Evolutionary conservation across 1,140 invertebrate species (phyloP), one percentile per base, ranked within the genome.

Genomic region (Camponotus floridanus): DNA sequence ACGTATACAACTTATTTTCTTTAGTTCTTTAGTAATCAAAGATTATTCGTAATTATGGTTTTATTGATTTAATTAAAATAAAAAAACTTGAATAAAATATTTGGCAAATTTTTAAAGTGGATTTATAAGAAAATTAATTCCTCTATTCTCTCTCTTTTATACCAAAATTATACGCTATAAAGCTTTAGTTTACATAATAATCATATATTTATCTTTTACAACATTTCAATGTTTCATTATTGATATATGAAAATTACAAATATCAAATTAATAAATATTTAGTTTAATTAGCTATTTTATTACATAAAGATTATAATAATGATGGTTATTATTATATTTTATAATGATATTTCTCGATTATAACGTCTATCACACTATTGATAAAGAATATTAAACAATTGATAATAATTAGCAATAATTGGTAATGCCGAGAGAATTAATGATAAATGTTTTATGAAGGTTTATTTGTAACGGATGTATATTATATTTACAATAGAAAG

Each of bases 41-140:
- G 64, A 78, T 76, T 39, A 15, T 61, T 74, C 42, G 11, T 64
- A 61, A 18, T 68, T 39, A 67, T 13, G 5, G 15, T 31, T 79
- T 79, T 55, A 42, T 13, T 55, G 15, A 55, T 68, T 68, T 39
- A 55, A 67, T 79, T 67, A 51, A 68, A 39, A 33, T 48, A 78
- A 78, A 65, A 18, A 33, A 78, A 65, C 18, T 65, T 45, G 42
- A 48, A 36, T 26, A 33, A 65, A 74, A 74, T 59, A 7, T 74
- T 74, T 74, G n/a, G 5, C 13, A 76, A n/a, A n/a, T n/a, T 39
- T 76, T 74, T 76, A 18, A 59, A 59, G 3, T n/a, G 13, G 21
- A 76, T 57, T 74, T 39, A 33, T 39, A 59, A 39, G 6, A 11
- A 7, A 59, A 13, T 26, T 39, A 26, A 45, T 45, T n/a, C 26